Conservation (phyloP, 2,888 invertebrate species). For the Mellilla xanthometata region DNA sequence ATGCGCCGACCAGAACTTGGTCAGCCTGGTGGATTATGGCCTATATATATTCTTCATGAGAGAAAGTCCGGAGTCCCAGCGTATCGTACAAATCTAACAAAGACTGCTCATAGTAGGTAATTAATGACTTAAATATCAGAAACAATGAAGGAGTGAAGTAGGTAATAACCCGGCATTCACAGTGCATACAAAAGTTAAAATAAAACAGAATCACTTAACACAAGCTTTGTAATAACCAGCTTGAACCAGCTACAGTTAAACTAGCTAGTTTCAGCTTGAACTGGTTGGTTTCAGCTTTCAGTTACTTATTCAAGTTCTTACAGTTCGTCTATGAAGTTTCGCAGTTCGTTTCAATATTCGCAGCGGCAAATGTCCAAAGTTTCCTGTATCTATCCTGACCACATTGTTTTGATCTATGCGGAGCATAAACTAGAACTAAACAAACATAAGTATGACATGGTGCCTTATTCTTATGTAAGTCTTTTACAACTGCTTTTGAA, state of each 20-base stretch:
- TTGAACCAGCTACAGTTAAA: too few species aligned
- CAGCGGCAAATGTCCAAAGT: constrained; percentile 51
- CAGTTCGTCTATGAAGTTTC: constrained; percentile 61
- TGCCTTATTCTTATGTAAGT: too few species aligned
- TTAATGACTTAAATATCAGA: not conserved
- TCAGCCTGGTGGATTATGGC: too few species aligned
- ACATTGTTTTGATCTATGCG: constrained; percentile 5
- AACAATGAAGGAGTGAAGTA: constrained; percentile 4
- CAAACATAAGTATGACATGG: too few species aligned
- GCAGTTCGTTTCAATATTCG: constrained; percentile 70
- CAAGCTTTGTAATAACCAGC: constrained; percentile 47
- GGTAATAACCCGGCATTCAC: constrained; percentile 11
- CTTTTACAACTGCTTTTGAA: too few species aligned
- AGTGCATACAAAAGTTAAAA: constrained; percentile 42
- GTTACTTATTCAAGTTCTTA: constrained; percentile 62
- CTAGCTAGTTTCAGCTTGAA: constrained; percentile 7
- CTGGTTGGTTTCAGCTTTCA: constrained; percentile 29
- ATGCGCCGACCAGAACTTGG: too few species aligned
- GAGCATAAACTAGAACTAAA: too few species aligned
- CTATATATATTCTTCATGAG: too few species aligned
- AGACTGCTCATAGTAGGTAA: not conserved
- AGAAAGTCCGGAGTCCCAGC: too few species aligned
- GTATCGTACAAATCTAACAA: not conserved
- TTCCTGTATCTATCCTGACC: constrained; percentile 33
- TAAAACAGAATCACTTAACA: constrained; percentile 51